These are phyloP conservation scores for Aspidoscelis tigris DNA, from an alignment of 2,113 vertebrate species.

Conservation along the genomic window DNA sequence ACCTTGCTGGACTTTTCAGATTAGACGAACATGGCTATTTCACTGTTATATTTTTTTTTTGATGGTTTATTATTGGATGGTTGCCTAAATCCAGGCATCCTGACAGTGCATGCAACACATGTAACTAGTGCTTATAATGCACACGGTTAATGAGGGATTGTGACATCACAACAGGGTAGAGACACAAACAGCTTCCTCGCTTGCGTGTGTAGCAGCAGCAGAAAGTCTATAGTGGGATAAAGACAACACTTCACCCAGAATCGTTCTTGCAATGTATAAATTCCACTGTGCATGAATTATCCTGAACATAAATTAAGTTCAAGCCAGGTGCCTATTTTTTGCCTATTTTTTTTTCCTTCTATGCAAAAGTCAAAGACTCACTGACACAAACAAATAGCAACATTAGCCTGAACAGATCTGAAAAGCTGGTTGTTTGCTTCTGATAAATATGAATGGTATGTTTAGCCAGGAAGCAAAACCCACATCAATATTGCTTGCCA, in stretches of 20 bases:
- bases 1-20: no score
- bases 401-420: neutral
- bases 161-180: no score
- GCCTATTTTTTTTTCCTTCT: no score
- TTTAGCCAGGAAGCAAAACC: neutral
- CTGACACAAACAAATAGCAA: slow-evolving; percentile 23
- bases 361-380: neutral
- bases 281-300: neutral
- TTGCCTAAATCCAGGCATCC: neutral
- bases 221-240: neutral
- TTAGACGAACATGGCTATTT: no score
- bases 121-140: no score
- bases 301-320: neutral
- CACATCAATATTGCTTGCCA: neutral
- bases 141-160: no score
- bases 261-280: no score
- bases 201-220: neutral
- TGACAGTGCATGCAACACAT: no score
- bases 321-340: neutral
- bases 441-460: neutral
- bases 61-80: no score
- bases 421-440: neutral
- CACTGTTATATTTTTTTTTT: no score
- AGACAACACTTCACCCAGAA: neutral
- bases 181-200: neutral